Evolutionary conservation across 37 sponge, comb jelly and placozoan genomes (phyloP).

Genomic region (Beroe ovata): DNA sequence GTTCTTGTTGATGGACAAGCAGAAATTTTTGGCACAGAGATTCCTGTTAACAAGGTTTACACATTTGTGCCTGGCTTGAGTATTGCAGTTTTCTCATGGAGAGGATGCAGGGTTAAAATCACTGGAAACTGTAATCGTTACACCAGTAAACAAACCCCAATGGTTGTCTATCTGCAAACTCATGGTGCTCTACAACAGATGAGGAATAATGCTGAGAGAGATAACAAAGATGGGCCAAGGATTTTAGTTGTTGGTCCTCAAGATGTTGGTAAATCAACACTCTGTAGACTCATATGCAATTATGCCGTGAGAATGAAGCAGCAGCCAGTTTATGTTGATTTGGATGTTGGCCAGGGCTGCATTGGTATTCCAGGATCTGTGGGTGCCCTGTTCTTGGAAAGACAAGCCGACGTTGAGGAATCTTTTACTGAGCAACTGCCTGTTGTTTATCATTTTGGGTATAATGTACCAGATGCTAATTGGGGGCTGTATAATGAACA

Average conservation of each 20-base stretch:
- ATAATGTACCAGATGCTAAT: constrained; percentile 75
- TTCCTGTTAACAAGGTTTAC: constrained; percentile 76
- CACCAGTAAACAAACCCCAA: constrained; percentile 85
- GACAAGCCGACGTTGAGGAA: constrained; percentile 72
- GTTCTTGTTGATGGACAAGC: constrained; percentile 80
- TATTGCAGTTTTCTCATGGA: constrained; percentile 89
- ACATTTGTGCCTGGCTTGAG: constrained; percentile 70
- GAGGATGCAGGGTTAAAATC: constrained; percentile 71
- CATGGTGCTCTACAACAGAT: constrained; percentile 85
- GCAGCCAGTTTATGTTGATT: constrained; percentile 82
- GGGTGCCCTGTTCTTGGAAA: constrained; percentile 70
- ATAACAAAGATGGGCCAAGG: constrained; percentile 77
- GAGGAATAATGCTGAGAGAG: constrained; percentile 71
- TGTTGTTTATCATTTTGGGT: constrained; percentile 86
- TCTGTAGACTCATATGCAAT: constrained; percentile 81
- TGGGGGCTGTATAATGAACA: constrained; percentile 78
- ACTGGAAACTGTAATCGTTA: constrained; percentile 76
- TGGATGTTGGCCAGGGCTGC: constrained; percentile 89
- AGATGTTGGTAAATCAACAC: constrained; percentile 94
- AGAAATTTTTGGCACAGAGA: constrained; percentile 94
- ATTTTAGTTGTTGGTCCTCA: constrained; percentile 83
- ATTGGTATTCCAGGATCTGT: constrained; percentile 82
- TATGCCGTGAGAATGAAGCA: constrained; percentile 82
- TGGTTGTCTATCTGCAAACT: constrained; percentile 85
- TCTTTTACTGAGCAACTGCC: constrained; percentile 79